phyloP scores from a whole-genome alignment of 2,797 vertebrate genomes.

The Austrolebias charrua region DNA sequence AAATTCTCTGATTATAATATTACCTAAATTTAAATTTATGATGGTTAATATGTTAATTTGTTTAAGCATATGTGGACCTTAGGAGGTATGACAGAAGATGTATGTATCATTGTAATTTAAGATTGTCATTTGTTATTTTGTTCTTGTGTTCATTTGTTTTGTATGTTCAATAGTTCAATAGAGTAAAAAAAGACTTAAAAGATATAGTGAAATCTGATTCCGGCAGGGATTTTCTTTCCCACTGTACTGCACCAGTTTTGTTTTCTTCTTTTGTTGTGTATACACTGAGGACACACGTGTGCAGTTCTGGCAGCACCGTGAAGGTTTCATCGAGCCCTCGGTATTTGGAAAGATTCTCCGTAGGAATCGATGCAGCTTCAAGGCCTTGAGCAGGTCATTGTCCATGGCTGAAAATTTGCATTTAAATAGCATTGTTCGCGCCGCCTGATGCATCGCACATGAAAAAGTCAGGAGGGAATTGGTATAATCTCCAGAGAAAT shows the following conservation, averaged over 20 bases:
- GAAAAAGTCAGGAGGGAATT: slow-evolving; percentile 34
- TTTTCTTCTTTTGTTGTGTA: slow-evolving; percentile 1
- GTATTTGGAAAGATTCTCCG: slow-evolving; percentile 40
- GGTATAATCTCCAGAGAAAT: slow-evolving; percentile 31
- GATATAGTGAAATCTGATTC: slow-evolving; percentile 15
- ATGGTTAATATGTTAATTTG: too few species aligned
- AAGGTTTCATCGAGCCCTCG: slow-evolving; percentile 28
- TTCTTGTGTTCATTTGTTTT: too few species aligned
- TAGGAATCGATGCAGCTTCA: slow-evolving; percentile 58
- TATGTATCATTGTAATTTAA: too few species aligned
- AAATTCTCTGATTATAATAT: too few species aligned
- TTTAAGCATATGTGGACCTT: too few species aligned
- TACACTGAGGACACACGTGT: slow-evolving; percentile 25
- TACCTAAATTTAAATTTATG: too few species aligned
- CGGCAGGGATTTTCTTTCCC: neutral
- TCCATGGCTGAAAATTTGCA: slow-evolving; percentile 72
- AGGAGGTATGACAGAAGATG: too few species aligned
- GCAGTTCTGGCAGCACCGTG: slow-evolving; percentile 17
- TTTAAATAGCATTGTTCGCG: slow-evolving; percentile 77
- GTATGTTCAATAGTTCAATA: too few species aligned
- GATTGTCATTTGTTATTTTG: too few species aligned
- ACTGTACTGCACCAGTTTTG: slow-evolving; percentile 12
- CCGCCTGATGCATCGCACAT: slow-evolving; percentile 58
- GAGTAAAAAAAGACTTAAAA: neutral
- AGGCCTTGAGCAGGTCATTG: slow-evolving; percentile 59